Base-by-base conservation (phyloP, 2,113 vertebrate species). In the Mustela lutreola region DNA sequence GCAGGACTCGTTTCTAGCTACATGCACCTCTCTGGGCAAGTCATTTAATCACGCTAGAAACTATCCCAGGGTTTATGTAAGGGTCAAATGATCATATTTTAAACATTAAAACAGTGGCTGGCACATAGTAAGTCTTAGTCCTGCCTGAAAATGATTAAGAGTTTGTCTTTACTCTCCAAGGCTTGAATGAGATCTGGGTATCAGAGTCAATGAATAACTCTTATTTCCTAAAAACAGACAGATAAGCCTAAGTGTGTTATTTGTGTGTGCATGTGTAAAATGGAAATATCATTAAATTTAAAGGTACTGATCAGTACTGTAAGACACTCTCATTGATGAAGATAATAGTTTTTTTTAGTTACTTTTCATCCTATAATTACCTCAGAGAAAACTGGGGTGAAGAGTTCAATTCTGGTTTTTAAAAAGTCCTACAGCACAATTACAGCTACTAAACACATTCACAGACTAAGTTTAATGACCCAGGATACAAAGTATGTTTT, bases 361-460 rank as follows among this genome's bases (percentile, higher is more conserved):
- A 98, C 98, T 98, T 98, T 98, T 98, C 97, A 98, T 98, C 94
- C 97, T 98, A 95, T 96, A 98, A 99, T 99, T 98, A 99, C 98
- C 97, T 81, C 95, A 97, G 94, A 98, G 97, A 97, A 99, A 98
- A 98, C 90, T 89, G 97, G 97, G 89, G 98, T 98, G 98, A 98
- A 98, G 97, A 98, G 98, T 98, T 98, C 97, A 99, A 85, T 97
- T 98, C 96, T 97, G 93, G 97, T 65, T 94, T 98, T 98, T 96
- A 98, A 98, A 98, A 98, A 83, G 93, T 98, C 95, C 95, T 96
- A 81, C 92, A 98, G 97, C 97, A 97, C 97, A 98, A 98, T 98
- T 98, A 97, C 78, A 97, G 95, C 96, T 97, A 93, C 96, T 96
- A 96, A 97, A 97, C 94, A 94, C 97, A 93, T 96, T 97, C 98